A percentile compares a stretch with the other conserved stretches of the same genome.
These are phyloP conservation scores for Ips nitidus DNA, from an alignment of 1,140 invertebrate genomes.

Conservation along the genomic window DNA sequence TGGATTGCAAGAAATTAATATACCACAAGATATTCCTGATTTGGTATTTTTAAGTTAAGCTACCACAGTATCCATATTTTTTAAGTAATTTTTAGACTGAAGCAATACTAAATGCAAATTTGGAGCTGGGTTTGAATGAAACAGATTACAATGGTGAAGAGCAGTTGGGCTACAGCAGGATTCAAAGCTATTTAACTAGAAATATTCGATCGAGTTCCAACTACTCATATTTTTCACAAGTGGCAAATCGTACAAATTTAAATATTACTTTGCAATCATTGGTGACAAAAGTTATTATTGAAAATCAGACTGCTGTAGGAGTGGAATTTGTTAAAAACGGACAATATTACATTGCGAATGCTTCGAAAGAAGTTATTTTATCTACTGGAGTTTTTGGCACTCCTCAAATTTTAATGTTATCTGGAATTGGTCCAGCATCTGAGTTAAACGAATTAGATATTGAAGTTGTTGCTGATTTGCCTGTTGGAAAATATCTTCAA, in stretches of 20 bases:
- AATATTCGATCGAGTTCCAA: constrained; percentile 43
- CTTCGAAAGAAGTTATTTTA: constrained; percentile 72
- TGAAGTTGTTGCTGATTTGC: constrained; percentile 66
- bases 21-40: constrained; percentile 9
- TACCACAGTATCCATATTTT: neutral
- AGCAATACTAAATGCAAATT: constrained; percentile 40
- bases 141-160: constrained; percentile 38
- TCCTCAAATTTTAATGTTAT: constrained; percentile 80
- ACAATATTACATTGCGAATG: constrained; percentile 52
- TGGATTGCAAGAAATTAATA: constrained; percentile 23
- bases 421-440: constrained; percentile 75
- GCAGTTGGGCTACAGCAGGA: constrained; percentile 40
- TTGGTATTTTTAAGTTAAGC: neutral
- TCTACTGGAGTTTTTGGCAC: constrained; percentile 73
- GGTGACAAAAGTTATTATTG: constrained; percentile 64
- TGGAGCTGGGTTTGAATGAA: constrained; percentile 18
- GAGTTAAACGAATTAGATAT: constrained; percentile 68
- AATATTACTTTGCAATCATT: constrained; percentile 59
- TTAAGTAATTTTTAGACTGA: too few relatives aligned
- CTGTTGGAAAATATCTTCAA: constrained; percentile 73
- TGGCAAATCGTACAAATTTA: constrained; percentile 30
- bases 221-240: constrained; percentile 24
- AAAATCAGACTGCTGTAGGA: constrained; percentile 65
- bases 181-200: constrained; percentile 23
- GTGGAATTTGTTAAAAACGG: constrained; percentile 67